Evolutionary conservation across 1,140 invertebrate genomes (phyloP), one percentile per base, ranked within the genome.

Genomic region (Alviniconcha marisindica): DNA sequence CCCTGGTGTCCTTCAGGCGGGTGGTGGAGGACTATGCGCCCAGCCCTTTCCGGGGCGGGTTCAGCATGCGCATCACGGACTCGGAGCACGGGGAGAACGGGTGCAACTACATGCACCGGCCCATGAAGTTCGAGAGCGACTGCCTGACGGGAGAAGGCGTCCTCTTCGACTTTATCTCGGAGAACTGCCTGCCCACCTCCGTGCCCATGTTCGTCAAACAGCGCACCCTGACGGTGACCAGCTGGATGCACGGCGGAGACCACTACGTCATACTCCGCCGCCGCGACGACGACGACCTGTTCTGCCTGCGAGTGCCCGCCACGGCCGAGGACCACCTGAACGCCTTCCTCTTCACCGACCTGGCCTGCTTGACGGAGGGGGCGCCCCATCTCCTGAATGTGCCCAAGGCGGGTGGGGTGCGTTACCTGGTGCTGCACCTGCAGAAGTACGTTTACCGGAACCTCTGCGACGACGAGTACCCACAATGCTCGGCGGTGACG

Each of bases 61-160:
- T 83, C 83, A 87, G 87, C 79, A 89, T 90, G 86, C 86, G 89
- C 69, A 85, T 89, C 28, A 80, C 51, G 5, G 83, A 88, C 36
- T 86, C 83, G 21, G 31, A 82, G 4, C 63, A 80, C 0, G 77
- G 78, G 0, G 82, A 82, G 28, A 88, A 88, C 82, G 83, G 83
- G 2, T 90, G 89, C 60, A 90, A 90, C 77, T 84, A 86, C 33
- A 86, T 87, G 83, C 84, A 88, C 28, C 36, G 89, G 18, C 89
- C 89, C 14, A 90, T 90, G 89, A 81, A 88, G 73, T 77, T 90
- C 69, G 89, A 90, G 73, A 85, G 84, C 51, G 89, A 90, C 73
- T 90, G 89, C 69, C 60, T 87, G 10, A 84, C 71, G 18, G 89
- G 89, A 4, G 89, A 90, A 80, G 89, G 89, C 0, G 83, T 88